Evolutionary conservation across 2,888 invertebrate species (phyloP).

Genomic region (Venusia cambrica): DNA sequence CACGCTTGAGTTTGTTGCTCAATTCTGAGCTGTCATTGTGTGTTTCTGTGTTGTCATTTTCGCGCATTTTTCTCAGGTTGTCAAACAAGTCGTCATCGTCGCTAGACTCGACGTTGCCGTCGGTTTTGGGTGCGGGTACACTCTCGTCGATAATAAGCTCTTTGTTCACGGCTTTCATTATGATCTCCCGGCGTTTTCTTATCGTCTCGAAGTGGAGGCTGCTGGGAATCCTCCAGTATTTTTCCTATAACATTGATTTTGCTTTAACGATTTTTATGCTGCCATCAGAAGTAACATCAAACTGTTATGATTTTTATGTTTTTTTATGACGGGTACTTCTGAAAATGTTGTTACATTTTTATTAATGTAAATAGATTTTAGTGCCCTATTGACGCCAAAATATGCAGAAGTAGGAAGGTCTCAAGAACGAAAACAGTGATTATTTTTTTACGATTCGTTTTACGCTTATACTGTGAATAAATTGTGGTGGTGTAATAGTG

Average conservation of each 20-base stretch:
- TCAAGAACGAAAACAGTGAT: too few species aligned
- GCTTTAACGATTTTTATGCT: conserved; percentile 9
- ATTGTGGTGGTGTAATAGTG: too few species aligned
- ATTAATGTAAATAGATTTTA: too few species aligned
- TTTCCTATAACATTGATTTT: conserved; percentile 82
- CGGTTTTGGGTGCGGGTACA: conserved; percentile 13
- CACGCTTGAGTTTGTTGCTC: too few species aligned
- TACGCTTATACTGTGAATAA: too few species aligned
- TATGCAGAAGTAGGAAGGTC: too few species aligned
- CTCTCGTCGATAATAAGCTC: conserved; percentile 56
- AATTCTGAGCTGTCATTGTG: conserved; percentile 29
- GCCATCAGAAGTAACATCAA: conserved; percentile 3
- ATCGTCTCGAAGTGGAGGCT: conserved; percentile 78
- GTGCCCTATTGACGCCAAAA: too few species aligned
- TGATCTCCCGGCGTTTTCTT: conserved; percentile 77
- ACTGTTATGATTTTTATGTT: not conserved
- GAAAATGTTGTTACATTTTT: too few species aligned
- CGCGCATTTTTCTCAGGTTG: conserved; percentile 61
- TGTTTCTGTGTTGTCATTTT: conserved; percentile 38
- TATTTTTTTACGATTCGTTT: too few species aligned
- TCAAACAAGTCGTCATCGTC: conserved; percentile 69
- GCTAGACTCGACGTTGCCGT: conserved; percentile 43
- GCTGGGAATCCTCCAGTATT: conserved; percentile 92
- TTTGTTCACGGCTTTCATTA: conserved; percentile 79
- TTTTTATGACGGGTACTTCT: conserved; percentile 9